Evolutionary conservation across 2,888 invertebrate species (phyloP).

Genomic region (Eupithecia abbreviata): DNA sequence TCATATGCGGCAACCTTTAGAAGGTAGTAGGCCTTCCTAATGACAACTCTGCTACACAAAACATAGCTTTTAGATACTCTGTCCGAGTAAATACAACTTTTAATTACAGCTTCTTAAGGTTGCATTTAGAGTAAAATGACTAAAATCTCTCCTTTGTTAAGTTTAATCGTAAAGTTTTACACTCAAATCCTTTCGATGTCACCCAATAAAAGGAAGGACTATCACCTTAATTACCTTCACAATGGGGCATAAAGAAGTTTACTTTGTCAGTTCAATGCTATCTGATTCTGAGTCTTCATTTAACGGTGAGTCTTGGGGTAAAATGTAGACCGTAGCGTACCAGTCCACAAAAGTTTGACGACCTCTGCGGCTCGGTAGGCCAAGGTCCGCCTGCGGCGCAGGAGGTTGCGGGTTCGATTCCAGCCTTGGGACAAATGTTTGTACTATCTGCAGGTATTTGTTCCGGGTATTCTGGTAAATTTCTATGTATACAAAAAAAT

Average conservation of each 20-base stretch:
- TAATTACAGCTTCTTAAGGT: not conserved
- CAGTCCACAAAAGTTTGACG: not conserved
- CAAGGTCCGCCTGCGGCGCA: too few species aligned
- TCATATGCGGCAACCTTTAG: not conserved
- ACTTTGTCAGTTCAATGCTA: constrained; percentile 26
- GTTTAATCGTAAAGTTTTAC: constrained; percentile 41
- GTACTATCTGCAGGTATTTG: too few species aligned
- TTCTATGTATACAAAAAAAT: too few species aligned
- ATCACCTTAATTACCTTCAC: constrained; percentile 46
- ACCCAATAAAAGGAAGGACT: constrained; percentile 44
- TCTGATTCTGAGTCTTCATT: constrained; percentile 24
- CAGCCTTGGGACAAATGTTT: too few species aligned
- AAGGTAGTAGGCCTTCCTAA: not conserved
- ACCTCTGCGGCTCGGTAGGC: too few species aligned
- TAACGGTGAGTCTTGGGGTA: not conserved
- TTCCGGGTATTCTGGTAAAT: too few species aligned
- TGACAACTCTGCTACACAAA: not conserved
- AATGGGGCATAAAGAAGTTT: constrained; percentile 43
- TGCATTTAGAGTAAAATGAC: constrained; percentile 13
- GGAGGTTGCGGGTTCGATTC: too few species aligned
- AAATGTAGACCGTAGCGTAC: not conserved
- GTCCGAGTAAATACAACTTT: not conserved
- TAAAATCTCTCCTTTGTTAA: constrained; percentile 32
- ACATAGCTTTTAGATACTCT: not conserved
- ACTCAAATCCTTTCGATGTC: constrained; percentile 44